Evolutionary conservation across 2,888 invertebrate species (phyloP), one percentile per base, ranked within the genome.

Genomic region (Temnothorax rugatulus): DNA sequence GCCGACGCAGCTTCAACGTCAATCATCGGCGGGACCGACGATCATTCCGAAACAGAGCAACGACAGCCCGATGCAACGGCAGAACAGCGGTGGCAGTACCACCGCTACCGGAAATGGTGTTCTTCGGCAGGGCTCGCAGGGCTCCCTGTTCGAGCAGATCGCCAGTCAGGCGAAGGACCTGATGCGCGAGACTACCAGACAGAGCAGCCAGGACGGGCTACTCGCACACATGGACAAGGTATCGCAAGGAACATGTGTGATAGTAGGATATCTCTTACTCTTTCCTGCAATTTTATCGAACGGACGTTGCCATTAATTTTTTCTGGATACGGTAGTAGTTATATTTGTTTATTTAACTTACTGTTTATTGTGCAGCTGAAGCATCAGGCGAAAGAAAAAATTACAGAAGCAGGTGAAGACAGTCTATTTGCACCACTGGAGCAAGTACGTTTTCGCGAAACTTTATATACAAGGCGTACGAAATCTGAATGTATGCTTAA

Each of bases 181-280:
- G 82, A 98, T 98, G 1, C 96, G 97, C 69, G 98, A 98, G 94
- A 98, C 98, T 0, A 98, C 98, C 0, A 95, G 98, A 2, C 98
- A 98, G 94, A 97, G 97, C 94, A 98, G 98, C 92, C 98, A 98
- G 94, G 98, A 98, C 94, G 98, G 98, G 41, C 93, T 98, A 7
- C 95, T 98, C 11, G 98, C 98, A 2, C 98, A 98, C 87, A 97
- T 98, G 96, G 98, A 98, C 93, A 98, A 98, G 97, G 98, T 98
- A 95, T 59, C 41, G 44, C 13, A 18, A 74, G 25, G n/a, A 59
- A 44, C 4, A n/a, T 4, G n/a, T 34, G 13, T 59, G 9, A 21
- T 15, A 13, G 41, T 73, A 54, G 7, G 11, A 41, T 57, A 41
- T 57, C 8, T 41, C 0, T 38, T 57, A 15, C 18, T 57, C 1